Evolutionary conservation across 2,113 vertebrate genomes (phyloP), one percentile per base, ranked within the genome.

Genomic region (Coptodon rendalli): DNA sequence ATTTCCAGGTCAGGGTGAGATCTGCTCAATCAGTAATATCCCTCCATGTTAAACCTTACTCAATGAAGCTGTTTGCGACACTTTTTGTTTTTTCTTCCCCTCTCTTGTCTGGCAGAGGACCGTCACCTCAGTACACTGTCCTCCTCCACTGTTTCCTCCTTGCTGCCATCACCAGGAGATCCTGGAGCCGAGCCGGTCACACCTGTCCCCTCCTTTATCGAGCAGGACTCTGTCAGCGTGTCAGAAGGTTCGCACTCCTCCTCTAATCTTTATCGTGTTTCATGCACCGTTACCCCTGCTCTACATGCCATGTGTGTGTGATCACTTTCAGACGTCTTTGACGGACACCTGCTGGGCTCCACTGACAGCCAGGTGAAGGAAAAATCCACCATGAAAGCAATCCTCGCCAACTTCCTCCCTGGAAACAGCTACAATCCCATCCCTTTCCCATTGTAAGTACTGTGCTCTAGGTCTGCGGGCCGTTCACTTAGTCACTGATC

Each of bases 371-470:
- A 99, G 90, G 98, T 99, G 88, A 99, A 99, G 91, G 99, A 99
- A 93, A 99, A 99, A 29, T 99, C 99, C 93, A 99, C 98, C 71
- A 99, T 99, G 99, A 99, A 99, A 94, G 98, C 99, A 85, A 99
- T 99, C 95, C 96, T 99, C 79, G 99, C 99, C 83, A 99, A 99
- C 94, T 96, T 99, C 89, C 97, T 99, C 90, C 99, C 98, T 54
- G 98, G 99, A 88, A 99, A 98, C 96, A 99, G 96, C 90, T 99
- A 98, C 92, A 99, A 97, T 92, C 96, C 98, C 61, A 98, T 99
- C 92, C 98, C 98, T 2, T 97, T 99, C 87, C 99, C 99, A 2
- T 99, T 99, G 99, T 99, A 93, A 98, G 98, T 76, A 16, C 6
- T 17, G 14, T 24, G 3, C 12, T 82, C 6, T 50, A 13, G 6